phyloP scores from a whole-genome alignment of 2,113 vertebrate species.

The Tetrao urogallus region DNA sequence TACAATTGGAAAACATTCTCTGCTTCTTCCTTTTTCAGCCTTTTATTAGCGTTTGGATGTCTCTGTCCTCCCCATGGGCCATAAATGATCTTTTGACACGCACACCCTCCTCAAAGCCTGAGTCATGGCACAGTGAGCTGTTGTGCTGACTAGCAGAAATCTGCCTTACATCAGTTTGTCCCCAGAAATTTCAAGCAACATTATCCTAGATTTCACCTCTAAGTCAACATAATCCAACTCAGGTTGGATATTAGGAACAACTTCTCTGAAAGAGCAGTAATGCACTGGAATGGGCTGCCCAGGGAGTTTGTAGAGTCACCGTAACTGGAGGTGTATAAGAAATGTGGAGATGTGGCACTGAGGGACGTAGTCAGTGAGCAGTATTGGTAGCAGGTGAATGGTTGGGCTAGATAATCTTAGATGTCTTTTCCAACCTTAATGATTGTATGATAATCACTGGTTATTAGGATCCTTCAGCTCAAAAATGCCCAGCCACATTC shows the following conservation, averaged over 20 bases:
- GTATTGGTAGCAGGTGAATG: too few relatives aligned
- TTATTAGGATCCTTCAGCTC: neutral
- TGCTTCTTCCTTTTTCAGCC: neutral
- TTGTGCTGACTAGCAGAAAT: neutral
- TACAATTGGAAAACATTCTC: slow-evolving; percentile 5
- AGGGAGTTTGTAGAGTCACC: too few relatives aligned
- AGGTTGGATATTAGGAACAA: too few relatives aligned
- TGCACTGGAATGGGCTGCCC: too few relatives aligned
- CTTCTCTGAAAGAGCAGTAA: too few relatives aligned
- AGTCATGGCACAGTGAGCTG: neutral
- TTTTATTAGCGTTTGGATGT: neutral
- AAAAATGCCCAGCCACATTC: neutral
- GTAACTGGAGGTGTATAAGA: too few relatives aligned
- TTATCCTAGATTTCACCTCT: neutral
- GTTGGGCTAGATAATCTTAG: too few relatives aligned
- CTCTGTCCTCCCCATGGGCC: neutral
- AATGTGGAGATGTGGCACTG: too few relatives aligned
- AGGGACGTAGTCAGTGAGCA: too few relatives aligned
- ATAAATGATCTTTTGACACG: neutral
- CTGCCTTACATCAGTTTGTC: neutral
- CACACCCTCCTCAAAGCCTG: neutral
- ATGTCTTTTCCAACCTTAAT: too few relatives aligned
- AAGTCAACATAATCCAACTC: neutral
- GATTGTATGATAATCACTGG: too few relatives aligned
- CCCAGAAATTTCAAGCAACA: neutral